phyloP scores from a whole-genome alignment of 2,888 invertebrate species.

The Odontocerum albicorne region DNA sequence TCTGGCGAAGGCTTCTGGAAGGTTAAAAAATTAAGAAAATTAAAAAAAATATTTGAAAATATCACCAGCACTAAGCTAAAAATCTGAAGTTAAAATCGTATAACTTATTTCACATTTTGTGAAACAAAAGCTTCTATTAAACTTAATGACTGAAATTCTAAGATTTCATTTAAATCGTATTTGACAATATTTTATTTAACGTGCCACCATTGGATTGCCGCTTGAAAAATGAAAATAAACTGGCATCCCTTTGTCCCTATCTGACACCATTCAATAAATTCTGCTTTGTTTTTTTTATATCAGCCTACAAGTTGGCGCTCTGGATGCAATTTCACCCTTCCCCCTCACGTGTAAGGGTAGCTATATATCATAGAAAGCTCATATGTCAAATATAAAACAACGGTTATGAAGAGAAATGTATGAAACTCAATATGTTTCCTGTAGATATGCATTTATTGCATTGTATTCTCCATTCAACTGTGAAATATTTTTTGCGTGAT shows the following conservation, averaged over 20 bases:
- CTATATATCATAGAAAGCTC: slow-evolving; percentile 19
- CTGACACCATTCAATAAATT: slow-evolving; percentile 30
- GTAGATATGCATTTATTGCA: not conserved
- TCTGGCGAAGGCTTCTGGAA: too few species aligned
- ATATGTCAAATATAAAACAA: slow-evolving; percentile 23
- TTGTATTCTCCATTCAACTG: not conserved
- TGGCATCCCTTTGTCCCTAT: slow-evolving; percentile 26
- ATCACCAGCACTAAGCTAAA: too few species aligned
- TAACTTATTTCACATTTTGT: too few species aligned
- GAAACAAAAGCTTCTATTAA: too few species aligned
- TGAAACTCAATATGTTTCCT: slow-evolving; percentile 27
- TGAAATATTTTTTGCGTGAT: not conserved
- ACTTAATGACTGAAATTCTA: too few species aligned
- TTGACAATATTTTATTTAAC: not conserved
- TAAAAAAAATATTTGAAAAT: too few species aligned
- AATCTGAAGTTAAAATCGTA: too few species aligned
- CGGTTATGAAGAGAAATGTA: slow-evolving; percentile 27
- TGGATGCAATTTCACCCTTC: slow-evolving; percentile 30
- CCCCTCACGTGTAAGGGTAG: slow-evolving; percentile 17
- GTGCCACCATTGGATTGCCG: slow-evolving; percentile 17
- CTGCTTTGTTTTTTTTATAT: slow-evolving; percentile 22
- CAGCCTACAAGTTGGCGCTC: slow-evolving; percentile 26
- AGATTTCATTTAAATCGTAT: not conserved
- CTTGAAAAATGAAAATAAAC: slow-evolving; percentile 30
- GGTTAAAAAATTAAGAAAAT: too few species aligned